phyloP scores from a whole-genome alignment of 2,797 vertebrate genomes.

The Oceanodroma leucorhoa region DNA sequence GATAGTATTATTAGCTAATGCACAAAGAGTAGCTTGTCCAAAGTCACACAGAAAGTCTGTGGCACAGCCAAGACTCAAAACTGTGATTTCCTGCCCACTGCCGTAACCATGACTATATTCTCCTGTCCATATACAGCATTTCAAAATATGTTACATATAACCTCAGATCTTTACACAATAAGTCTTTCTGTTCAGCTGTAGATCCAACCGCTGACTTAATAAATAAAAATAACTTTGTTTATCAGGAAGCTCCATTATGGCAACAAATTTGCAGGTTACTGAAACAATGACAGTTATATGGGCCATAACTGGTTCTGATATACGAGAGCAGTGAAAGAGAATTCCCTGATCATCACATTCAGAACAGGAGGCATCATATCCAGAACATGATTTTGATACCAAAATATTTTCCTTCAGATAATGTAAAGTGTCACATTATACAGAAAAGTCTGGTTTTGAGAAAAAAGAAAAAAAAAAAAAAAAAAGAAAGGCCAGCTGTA shows the following conservation, averaged over 20 bases:
- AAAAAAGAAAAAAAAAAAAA: neutral
- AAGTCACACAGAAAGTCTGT: constrained; percentile 67
- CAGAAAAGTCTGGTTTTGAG: neutral
- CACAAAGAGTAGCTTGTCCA: constrained; percentile 65
- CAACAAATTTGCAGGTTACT: constrained; percentile 47
- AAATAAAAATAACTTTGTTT: constrained; percentile 53
- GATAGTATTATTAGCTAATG: constrained; percentile 70
- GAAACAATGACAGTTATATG: constrained; percentile 46
- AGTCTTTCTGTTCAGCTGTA: neutral
- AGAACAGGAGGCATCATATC: constrained; percentile 1
- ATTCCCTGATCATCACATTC: constrained; percentile 23
- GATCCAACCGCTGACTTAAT: neutral
- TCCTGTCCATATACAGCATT: constrained; percentile 40
- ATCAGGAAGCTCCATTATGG: constrained; percentile 14
- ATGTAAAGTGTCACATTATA: neutral
- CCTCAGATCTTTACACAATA: constrained; percentile 5
- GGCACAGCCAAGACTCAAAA: constrained; percentile 59
- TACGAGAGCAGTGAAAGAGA: neutral
- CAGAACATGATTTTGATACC: constrained; percentile 8
- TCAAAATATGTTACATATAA: constrained; percentile 35
- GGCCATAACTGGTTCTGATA: constrained; percentile 43
- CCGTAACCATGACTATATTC: constrained; percentile 53
- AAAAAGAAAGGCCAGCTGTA: neutral
- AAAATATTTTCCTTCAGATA: constrained; percentile 22
- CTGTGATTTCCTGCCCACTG: constrained; percentile 53